phyloP scores from a whole-genome alignment of 1,140 invertebrate species.

The Tetramorium parvispinum region DNA sequence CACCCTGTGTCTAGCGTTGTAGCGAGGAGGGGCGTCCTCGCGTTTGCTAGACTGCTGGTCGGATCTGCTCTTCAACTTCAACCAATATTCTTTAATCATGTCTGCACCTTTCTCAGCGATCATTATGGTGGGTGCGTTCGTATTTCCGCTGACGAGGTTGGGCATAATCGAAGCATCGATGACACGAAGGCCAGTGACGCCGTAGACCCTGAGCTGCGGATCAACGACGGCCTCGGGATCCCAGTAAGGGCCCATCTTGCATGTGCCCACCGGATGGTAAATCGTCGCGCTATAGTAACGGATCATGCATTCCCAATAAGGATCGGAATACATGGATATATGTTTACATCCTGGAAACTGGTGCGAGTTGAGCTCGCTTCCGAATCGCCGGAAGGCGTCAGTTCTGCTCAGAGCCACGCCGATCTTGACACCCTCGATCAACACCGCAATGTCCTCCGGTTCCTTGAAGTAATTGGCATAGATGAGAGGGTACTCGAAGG shows the following conservation, averaged over 20 bases:
- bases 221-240: conserved; percentile 95
- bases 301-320: conserved; percentile 94
- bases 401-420: conserved; percentile 91
- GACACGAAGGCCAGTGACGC: conserved; percentile 91
- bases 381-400: conserved; percentile 89
- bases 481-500: conserved; percentile 96
- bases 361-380: conserved; percentile 89
- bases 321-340: conserved; percentile 89
- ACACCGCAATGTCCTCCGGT: conserved; percentile 91
- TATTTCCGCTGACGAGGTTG: conserved; percentile 93
- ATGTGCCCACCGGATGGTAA: conserved; percentile 96
- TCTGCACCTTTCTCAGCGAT: conserved; percentile 94
- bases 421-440: conserved; percentile 94
- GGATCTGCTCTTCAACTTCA: conserved; percentile 81
- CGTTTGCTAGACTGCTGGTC: no score
- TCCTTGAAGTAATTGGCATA: conserved; percentile 96
- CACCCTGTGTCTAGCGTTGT: no score
- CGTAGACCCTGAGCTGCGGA: conserved; percentile 92
- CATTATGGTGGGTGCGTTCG: conserved; percentile 94
- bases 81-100: conserved; percentile 93
- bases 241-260: conserved; percentile 96
- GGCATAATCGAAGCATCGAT: conserved; percentile 96
- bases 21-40: no score
- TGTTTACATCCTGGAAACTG: conserved; percentile 91
- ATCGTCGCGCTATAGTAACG: conserved; percentile 92